phyloP scores from a whole-genome alignment of 2,888 invertebrate species.

The Ptilodon capucinus region DNA sequence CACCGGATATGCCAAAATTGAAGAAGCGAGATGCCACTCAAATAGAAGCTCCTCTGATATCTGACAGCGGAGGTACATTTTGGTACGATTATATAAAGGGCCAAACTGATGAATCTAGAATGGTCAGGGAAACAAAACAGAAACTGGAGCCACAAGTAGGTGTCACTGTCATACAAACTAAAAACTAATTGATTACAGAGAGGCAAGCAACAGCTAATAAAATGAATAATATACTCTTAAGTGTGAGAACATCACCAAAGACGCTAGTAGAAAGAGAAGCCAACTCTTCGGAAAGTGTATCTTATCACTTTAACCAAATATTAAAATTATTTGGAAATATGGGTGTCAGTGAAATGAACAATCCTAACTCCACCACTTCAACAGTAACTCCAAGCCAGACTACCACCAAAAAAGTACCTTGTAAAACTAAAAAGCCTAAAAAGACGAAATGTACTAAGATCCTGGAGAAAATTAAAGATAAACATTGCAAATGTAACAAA shows the following conservation, averaged over 20 bases:
- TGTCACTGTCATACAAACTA: background rate
- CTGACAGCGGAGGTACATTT: constrained; percentile 44
- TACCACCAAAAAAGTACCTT: background rate
- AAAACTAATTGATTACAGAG: background rate
- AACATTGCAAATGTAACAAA: background rate
- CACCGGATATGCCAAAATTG: constrained; percentile 21
- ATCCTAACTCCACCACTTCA: constrained; percentile 5
- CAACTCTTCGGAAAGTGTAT: constrained; percentile 14
- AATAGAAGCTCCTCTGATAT: constrained; percentile 38
- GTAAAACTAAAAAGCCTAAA: background rate
- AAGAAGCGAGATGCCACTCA: constrained; percentile 27
- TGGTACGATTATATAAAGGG: constrained; percentile 47
- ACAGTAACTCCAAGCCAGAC: background rate
- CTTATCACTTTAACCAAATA: constrained; percentile 37
- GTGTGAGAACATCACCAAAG: constrained; percentile 3
- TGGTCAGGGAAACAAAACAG: constrained; percentile 7
- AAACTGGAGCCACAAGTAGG: background rate
- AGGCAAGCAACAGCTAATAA: background rate
- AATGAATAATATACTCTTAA: constrained; percentile 1
- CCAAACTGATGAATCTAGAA: constrained; percentile 17
- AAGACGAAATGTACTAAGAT: constrained; percentile 3
- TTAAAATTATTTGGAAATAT: constrained; percentile 35
- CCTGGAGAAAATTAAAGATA: constrained; percentile 1
- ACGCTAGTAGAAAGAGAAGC: background rate
- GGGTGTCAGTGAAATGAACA: constrained; percentile 18